Conservation (phyloP, 2,113 vertebrate genomes). For the Hepsetus odoe region DNA sequence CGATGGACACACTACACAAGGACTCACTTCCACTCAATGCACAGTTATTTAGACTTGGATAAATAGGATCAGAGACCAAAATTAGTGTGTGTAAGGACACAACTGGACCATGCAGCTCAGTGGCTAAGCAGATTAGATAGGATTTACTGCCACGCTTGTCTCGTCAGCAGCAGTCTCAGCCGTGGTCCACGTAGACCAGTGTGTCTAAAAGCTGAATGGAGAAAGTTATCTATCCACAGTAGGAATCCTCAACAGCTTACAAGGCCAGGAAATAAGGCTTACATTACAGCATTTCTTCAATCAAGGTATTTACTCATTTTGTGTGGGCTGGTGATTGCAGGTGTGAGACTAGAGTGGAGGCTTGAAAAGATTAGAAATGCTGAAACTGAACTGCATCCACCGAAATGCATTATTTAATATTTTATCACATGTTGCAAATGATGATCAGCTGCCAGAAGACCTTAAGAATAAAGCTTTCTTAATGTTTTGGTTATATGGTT, state of each 20-base stretch:
- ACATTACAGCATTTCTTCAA: not conserved
- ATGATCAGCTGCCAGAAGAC: not conserved
- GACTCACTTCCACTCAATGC: not conserved
- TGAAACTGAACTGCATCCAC: not conserved
- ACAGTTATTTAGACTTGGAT: slow-evolving; percentile 23
- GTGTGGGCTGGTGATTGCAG: not conserved
- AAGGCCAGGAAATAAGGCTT: not conserved
- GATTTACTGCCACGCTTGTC: slow-evolving; percentile 63
- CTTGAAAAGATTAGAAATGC: not conserved
- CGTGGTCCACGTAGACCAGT: slow-evolving; percentile 41
- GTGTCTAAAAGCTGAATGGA: slow-evolving; percentile 3
- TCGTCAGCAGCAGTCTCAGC: slow-evolving; percentile 50
- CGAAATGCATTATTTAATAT: not conserved
- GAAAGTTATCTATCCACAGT: not conserved
- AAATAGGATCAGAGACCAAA: slow-evolving; percentile 59
- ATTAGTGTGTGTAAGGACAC: slow-evolving; percentile 62
- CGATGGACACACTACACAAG: not conserved
- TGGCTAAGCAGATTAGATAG: slow-evolving; percentile 74
- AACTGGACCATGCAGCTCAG: slow-evolving; percentile 56
- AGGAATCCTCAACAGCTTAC: not conserved
- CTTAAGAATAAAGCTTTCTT: not conserved
- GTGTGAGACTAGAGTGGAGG: not conserved
- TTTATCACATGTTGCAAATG: not conserved
- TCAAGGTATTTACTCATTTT: slow-evolving; percentile 20
- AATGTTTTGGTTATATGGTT: too few species aligned